phyloP scores from a whole-genome alignment of 2,113 vertebrate genomes.

The Ctenomys sociabilis region DNA sequence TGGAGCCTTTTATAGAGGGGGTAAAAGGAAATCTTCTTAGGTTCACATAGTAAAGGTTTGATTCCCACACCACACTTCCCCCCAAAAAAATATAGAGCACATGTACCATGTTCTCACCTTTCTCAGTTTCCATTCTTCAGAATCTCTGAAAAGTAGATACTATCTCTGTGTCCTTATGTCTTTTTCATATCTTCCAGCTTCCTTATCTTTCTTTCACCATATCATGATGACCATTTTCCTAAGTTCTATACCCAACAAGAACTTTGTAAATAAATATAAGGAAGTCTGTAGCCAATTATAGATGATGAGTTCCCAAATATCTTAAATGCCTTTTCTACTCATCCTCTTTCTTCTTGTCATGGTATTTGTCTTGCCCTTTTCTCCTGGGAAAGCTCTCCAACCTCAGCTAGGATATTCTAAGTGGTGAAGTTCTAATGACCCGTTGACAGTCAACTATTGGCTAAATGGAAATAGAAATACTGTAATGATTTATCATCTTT shows the following conservation, averaged over 20 bases:
- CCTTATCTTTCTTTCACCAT: neutral
- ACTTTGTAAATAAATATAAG: slow-evolving; percentile 2
- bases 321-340: neutral
- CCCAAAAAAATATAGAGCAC: slow-evolving; percentile 64
- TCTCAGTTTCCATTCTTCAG: neutral
- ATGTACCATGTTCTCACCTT: neutral
- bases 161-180: neutral
- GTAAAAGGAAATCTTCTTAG: slow-evolving; percentile 38
- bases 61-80: slow-evolving; percentile 49
- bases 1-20: neutral
- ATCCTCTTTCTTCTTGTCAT: no score
- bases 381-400: neutral
- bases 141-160: neutral
- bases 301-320: neutral
- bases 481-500: neutral
- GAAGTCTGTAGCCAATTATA: neutral
- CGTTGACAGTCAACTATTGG: neutral
- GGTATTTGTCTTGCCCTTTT: neutral
- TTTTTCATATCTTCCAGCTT: neutral
- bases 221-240: neutral
- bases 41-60: slow-evolving; percentile 61
- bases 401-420: neutral
- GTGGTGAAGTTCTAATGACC: neutral
- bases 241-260: neutral
- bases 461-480: neutral